phyloP scores from a whole-genome alignment of 2,113 vertebrate genomes.

The Lanius ludovicianus region DNA sequence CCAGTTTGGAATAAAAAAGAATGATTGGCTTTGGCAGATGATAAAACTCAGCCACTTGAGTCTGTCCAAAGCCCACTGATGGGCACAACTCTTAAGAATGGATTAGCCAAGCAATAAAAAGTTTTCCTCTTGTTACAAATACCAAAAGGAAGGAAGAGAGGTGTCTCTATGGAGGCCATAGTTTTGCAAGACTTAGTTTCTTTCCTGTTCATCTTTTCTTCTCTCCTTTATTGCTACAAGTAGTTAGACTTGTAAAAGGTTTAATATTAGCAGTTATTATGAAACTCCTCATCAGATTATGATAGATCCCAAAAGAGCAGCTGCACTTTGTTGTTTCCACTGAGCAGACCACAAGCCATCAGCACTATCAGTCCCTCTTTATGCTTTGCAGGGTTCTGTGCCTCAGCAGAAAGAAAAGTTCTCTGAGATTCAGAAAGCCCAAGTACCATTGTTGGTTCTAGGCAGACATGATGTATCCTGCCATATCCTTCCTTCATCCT shows the following conservation, averaged over 20 bases:
- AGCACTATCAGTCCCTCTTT: neutral
- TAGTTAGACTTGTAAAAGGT: neutral
- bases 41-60: neutral
- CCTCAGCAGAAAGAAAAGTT: neutral
- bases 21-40: neutral
- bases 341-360: neutral
- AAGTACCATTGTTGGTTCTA: neutral
- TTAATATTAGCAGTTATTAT: conserved; percentile 18
- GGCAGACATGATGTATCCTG: neutral
- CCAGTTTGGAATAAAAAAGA: neutral
- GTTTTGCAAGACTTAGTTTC: neutral
- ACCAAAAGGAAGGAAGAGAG: neutral
- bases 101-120: neutral
- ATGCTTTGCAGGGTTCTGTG: neutral
- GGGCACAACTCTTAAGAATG: neutral
- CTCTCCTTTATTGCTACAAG: neutral
- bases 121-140: neutral
- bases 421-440: neutral
- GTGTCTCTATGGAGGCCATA: neutral
- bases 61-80: neutral
- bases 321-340: neutral
- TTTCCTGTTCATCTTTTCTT: neutral
- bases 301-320: conserved; percentile 6
- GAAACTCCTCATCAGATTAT: conserved; percentile 22
- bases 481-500: neutral